Evolutionary conservation across 1,140 invertebrate species (phyloP), one percentile per base, ranked within the genome.

Genomic region (Drosophila bocki): DNA sequence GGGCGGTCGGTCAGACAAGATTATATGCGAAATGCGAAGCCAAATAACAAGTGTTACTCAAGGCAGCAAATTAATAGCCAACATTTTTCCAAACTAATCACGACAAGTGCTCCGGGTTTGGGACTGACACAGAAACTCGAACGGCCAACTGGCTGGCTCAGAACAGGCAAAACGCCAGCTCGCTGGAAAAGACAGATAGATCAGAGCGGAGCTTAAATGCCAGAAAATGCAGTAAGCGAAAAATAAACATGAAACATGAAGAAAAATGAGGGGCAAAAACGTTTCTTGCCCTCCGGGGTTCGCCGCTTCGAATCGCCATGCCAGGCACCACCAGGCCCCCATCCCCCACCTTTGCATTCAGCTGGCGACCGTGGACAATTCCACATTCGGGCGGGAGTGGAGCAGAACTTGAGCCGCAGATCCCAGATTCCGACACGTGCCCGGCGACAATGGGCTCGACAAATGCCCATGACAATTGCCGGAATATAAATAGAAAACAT

Each of bases 41-140:
- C 67, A 79, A 79, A 80, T 80, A 80, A 80, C 78, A 80, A 82
- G 63, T 82, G 75, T 82, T 82, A 82, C 80, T 79, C 75, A 82
- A 82, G 80, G 80, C 70, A 70, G 80, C 59, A 78, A 82, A 76
- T 83, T 79, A 78, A 82, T 82, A 82, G 80, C 61, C 63, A 82
- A 78, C 80, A 69, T 80, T 80, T 80, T 80, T 80, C 77, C 74
- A 80, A 80, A 80, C 77, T 79, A 80, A 80, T 80, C 78, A 80
- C 78, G 78, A 80, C 78, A 80, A 80, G 77, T 79, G 76, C 65
- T 72, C 67, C 51, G 69, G 69, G 53, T 72, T 72, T 29, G 67
- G 54, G 37, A 13, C 70, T 74, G 70, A 74, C 70, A 72, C 69
- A 72, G 69, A 72, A 72, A 72, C 63, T 70, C n/a, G 65, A 70